These are phyloP conservation scores for Deilephila elpenor DNA, from an alignment of 2,888 invertebrate genomes.

Conservation along the genomic window DNA sequence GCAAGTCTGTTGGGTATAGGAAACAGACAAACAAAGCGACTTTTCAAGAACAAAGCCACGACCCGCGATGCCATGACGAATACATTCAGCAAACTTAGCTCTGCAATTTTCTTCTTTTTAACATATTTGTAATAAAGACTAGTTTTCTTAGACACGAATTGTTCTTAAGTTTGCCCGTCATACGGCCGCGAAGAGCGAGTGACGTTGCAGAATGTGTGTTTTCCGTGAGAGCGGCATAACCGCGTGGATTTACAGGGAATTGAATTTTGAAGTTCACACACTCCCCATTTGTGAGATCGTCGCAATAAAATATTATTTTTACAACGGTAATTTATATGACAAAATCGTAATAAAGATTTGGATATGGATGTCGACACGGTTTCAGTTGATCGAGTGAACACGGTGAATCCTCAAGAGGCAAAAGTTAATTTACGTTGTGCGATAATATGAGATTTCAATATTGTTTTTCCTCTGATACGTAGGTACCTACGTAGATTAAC, in stretches of 20 bases:
- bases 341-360: slow-evolving; percentile 16
- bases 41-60: slow-evolving; percentile 66
- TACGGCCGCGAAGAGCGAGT: slow-evolving; percentile 45
- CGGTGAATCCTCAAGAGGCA: not conserved
- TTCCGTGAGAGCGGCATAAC: slow-evolving; percentile 48
- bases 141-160: slow-evolving; percentile 35
- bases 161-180: slow-evolving; percentile 33
- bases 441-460: slow-evolving; percentile 7
- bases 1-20: slow-evolving; percentile 52
- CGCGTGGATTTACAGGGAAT: slow-evolving; percentile 48
- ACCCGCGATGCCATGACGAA: slow-evolving; percentile 60
- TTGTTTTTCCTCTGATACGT: not conserved
- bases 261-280: slow-evolving; percentile 46
- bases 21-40: slow-evolving; percentile 65
- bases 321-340: not conserved
- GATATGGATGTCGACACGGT: not conserved
- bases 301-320: slow-evolving; percentile 30
- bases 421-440: not conserved
- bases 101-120: slow-evolving; percentile 37
- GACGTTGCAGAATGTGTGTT: slow-evolving; percentile 59
- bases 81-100: slow-evolving; percentile 50
- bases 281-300: slow-evolving; percentile 29
- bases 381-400: not conserved
- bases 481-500: not conserved
- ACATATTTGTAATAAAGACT: slow-evolving; percentile 36